Conservation (phyloP, 2,888 invertebrate genomes). For the Phyto melanocephala region DNA sequence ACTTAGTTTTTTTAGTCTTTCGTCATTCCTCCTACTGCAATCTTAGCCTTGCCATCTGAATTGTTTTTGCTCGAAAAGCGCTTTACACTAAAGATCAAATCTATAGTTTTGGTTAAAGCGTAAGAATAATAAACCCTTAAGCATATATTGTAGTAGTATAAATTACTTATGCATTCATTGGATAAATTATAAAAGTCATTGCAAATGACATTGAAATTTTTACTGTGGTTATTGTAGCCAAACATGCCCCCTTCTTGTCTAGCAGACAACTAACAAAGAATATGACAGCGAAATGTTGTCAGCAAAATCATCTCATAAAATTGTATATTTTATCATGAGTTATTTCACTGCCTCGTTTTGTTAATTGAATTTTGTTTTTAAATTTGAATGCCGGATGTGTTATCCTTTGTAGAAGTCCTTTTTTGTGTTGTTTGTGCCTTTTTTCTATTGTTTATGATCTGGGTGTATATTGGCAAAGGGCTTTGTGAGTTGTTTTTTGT, state of each 20-base stretch:
- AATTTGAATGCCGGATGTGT: conserved; percentile 54
- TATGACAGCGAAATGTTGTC: not conserved
- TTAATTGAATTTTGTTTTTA: conserved; percentile 62
- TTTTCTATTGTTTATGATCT: conserved; percentile 1
- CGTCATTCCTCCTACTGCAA: conserved; percentile 36
- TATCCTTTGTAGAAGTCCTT: conserved; percentile 11
- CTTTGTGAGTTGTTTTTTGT: conserved; percentile 19
- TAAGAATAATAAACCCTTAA: conserved; percentile 48
- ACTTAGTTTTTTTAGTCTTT: conserved; percentile 15
- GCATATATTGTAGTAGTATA: not conserved
- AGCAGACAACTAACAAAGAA: not conserved
- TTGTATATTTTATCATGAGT: conserved; percentile 25
- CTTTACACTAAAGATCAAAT: conserved; percentile 33
- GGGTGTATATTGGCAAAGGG: conserved; percentile 32
- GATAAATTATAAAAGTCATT: not conserved
- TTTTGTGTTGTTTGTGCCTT: not conserved
- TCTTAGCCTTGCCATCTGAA: conserved; percentile 49
- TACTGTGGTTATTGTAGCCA: not conserved
- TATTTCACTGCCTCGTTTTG: conserved; percentile 18
- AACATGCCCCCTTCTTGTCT: not conserved
- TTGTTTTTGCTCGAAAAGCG: conserved; percentile 3
- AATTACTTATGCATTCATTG: conserved; percentile 22
- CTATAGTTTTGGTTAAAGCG: conserved; percentile 4
- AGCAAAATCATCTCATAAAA: conserved; percentile 31
- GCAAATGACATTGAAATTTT: conserved; percentile 49